Evolutionary conservation across 1,140 invertebrate genomes (phyloP), one percentile per base, ranked within the genome.

Genomic region (Leptinotarsa texana): DNA sequence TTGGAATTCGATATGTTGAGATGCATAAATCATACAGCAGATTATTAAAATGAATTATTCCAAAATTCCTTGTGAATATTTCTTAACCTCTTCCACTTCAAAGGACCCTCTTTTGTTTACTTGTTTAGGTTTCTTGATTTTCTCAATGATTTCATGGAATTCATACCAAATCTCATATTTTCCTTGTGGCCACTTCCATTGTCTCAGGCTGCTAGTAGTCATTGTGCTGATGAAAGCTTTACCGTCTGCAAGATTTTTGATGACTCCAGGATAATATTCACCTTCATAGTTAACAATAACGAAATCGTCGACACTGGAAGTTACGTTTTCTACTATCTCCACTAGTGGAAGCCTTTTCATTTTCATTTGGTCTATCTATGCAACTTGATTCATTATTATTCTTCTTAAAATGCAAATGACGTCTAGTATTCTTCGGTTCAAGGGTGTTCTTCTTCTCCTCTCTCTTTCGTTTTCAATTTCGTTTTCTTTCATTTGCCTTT

Each of bases 191-290:
- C 51, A 57, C 51, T 57, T 17, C 51, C 51, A 57, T 57, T 57
- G 13, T n/a, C 51, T 57, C 51, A 57, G 51, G 13, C 51, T n/a
- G n/a, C 51, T 57, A n/a, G 51, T 57, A 57, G 51, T 57, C 51
- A 57, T 57, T 57, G 51, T 57, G 51, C 51, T 57, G 51, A 57
- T 57, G 51, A 57, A 57, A 57, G 51, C 51, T 57, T 57, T n/a
- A 57, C 51, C 51, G 51, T 57, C 51, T 57, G 51, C 51, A 57
- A 57, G 1, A 57, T 57, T 57, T 57, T 57, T n/a, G 5, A 57
- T 57, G 51, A 57, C n/a, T 17, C 13, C 51, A 17, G 51, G 51
- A 57, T 57, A 57, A 57, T 57, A 17, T 57, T 57, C 17, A 57
- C 51, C 51, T 57, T 57, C 51, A 57, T 57, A 57, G 51, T 17